A percentile compares a stretch with the other conserved stretches of the same genome.
phyloP scores from a whole-genome alignment of 2,113 vertebrate species.

The Eclectus roratus region DNA sequence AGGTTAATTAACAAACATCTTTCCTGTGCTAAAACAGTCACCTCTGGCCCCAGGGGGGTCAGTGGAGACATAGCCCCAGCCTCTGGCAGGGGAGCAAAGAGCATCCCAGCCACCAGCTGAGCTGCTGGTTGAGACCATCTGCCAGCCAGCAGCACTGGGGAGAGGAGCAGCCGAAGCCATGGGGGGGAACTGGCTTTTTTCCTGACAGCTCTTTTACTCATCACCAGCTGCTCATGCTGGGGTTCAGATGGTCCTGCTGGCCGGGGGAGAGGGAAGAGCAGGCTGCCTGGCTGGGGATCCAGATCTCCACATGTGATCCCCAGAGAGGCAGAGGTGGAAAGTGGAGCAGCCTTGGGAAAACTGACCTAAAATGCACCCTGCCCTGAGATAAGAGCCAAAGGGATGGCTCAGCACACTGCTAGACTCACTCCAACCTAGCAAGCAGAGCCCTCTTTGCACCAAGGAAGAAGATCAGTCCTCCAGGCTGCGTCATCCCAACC shows the following conservation, averaged over 20 bases:
- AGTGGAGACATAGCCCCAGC: background rate
- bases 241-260: background rate
- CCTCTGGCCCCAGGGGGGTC: background rate
- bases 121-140: conserved; percentile 40
- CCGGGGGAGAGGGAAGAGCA: background rate
- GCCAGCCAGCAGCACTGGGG: background rate
- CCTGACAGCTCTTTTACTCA: background rate
- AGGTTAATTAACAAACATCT: conserved; percentile 17
- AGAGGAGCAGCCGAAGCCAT: background rate
- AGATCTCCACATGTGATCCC: fast-evolving
- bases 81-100: conserved; percentile 30
- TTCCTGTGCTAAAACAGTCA: background rate
- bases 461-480: background rate
- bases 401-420: fast-evolving
- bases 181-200: background rate
- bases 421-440: background rate
- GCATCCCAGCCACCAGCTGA: conserved; percentile 32
- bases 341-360: background rate
- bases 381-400: background rate
- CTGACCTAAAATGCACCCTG: fast-evolving
- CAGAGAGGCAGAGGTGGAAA: too few relatives aligned
- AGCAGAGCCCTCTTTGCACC: background rate
- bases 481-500: too few relatives aligned
- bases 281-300: fast-evolving
- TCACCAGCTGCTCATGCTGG: background rate